Evolutionary conservation across 2,113 vertebrate species (phyloP).

Genomic region (Chrysochloris asiatica): DNA sequence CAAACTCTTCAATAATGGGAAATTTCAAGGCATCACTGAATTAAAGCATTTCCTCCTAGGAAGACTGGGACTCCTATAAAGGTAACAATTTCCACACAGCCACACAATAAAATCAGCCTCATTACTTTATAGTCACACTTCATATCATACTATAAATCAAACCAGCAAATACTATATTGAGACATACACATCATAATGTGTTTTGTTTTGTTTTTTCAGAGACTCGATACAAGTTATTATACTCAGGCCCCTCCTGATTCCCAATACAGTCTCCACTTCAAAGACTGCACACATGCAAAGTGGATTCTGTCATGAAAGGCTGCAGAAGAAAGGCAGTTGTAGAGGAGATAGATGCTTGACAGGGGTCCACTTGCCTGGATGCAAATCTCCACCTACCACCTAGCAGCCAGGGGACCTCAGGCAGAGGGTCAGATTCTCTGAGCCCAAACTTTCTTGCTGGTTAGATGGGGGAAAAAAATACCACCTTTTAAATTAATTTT

Average conservation of each 20-base stretch:
- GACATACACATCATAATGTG: neutral
- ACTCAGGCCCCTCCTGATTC: neutral
- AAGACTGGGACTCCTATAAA: neutral
- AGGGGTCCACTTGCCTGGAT: neutral
- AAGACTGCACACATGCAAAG: neutral
- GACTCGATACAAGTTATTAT: neutral
- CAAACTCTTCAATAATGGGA: neutral
- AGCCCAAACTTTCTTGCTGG: neutral
- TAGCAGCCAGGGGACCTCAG: neutral
- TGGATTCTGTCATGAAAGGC: neutral
- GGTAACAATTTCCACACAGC: neutral
- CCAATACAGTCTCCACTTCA: neutral
- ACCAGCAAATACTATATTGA: slow-evolving; percentile 32
- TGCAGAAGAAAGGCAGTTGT: neutral
- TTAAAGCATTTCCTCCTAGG: neutral
- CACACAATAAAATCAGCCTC: neutral
- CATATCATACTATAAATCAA: slow-evolving; percentile 41
- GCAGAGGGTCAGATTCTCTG: too few relatives aligned
- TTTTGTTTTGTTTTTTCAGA: slow-evolving; percentile 34
- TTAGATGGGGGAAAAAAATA: neutral
- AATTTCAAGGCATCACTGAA: neutral
- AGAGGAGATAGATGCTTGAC: rapidly evolving
- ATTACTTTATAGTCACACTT: neutral
- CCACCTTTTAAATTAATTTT: neutral
- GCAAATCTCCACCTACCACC: neutral